Evolutionary conservation across 2,888 invertebrate species (phyloP).

Genomic region (Cenopis cana): DNA sequence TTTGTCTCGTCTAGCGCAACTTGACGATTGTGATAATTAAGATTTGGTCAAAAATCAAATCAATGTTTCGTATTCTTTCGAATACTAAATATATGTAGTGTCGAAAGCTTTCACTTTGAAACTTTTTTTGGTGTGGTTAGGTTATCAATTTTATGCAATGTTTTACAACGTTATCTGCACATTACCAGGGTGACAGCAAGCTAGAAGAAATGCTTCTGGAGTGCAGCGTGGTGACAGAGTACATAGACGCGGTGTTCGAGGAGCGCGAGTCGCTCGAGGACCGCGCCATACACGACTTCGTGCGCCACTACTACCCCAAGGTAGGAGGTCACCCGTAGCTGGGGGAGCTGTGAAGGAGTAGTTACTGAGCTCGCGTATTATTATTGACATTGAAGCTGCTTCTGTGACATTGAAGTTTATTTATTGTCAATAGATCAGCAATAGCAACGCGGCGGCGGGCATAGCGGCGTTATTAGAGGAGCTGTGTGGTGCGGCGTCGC

Average conservation of each 20-base stretch:
- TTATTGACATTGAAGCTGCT: too few relatives aligned
- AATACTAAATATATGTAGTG: too few relatives aligned
- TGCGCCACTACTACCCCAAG: slow-evolving; percentile 96
- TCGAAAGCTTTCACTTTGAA: too few relatives aligned
- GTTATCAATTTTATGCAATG: too few relatives aligned
- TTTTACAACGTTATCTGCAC: not conserved
- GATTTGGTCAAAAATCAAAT: too few relatives aligned
- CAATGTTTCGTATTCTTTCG: too few relatives aligned
- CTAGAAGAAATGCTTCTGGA: slow-evolving; percentile 92
- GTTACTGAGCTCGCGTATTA: too few relatives aligned
- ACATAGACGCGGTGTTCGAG: slow-evolving; percentile 94
- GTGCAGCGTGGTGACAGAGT: slow-evolving; percentile 94
- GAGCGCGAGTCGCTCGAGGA: slow-evolving; percentile 94
- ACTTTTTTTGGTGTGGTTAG: too few relatives aligned
- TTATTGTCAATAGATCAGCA: slow-evolving; percentile 47
- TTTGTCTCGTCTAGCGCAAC: too few relatives aligned
- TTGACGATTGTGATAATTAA: too few relatives aligned
- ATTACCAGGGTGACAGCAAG: slow-evolving; percentile 89
- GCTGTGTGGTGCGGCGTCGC: slow-evolving; percentile 51
- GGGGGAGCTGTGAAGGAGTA: not conserved
- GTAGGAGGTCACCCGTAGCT: slow-evolving; percentile 73
- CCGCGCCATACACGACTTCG: slow-evolving; percentile 93
- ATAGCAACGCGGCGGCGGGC: slow-evolving; percentile 56
- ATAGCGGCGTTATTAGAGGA: slow-evolving; percentile 66
- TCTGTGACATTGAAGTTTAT: too few relatives aligned